These are phyloP conservation scores for Sinocyclocheilus grahami DNA, from an alignment of 2,113 vertebrate species.

Conservation along the genomic window DNA sequence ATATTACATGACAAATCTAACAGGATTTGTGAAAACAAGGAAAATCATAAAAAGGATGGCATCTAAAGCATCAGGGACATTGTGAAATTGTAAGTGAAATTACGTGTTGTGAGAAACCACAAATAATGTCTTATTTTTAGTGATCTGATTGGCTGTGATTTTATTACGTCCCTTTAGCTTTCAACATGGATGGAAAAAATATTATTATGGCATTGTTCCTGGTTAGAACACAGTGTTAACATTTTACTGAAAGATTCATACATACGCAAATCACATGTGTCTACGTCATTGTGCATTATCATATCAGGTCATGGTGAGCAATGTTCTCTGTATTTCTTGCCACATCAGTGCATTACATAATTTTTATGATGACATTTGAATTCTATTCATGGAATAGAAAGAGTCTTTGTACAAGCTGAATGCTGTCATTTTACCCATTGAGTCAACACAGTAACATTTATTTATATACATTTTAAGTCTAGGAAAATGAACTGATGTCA, in stretches of 20 bases:
- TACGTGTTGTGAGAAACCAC: not conserved
- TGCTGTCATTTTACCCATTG: constrained; percentile 5
- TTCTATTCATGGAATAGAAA: constrained; percentile 14
- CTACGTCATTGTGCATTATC: not conserved
- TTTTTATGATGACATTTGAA: constrained; percentile 16
- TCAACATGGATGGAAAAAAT: not conserved
- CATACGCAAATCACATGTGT: not conserved
- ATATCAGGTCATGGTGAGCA: constrained; percentile 4
- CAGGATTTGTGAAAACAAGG: not conserved
- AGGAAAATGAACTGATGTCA: not conserved
- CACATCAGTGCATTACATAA: constrained; percentile 25
- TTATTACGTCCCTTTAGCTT: not conserved
- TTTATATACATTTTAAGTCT: not conserved
- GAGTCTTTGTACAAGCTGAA: not conserved
- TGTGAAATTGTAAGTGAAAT: not conserved
- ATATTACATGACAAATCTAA: not conserved
- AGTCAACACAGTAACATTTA: not conserved
- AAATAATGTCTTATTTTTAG: not conserved
- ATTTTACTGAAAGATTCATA: constrained; percentile 1
- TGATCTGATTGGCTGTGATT: not conserved
- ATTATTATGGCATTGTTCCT: not conserved
- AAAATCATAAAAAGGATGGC: not conserved
- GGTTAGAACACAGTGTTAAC: not conserved
- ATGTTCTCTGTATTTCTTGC: constrained; percentile 20
- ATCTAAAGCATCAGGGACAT: not conserved